Evolutionary conservation across 2,113 vertebrate species (phyloP).

Genomic region (Turnix velox): DNA sequence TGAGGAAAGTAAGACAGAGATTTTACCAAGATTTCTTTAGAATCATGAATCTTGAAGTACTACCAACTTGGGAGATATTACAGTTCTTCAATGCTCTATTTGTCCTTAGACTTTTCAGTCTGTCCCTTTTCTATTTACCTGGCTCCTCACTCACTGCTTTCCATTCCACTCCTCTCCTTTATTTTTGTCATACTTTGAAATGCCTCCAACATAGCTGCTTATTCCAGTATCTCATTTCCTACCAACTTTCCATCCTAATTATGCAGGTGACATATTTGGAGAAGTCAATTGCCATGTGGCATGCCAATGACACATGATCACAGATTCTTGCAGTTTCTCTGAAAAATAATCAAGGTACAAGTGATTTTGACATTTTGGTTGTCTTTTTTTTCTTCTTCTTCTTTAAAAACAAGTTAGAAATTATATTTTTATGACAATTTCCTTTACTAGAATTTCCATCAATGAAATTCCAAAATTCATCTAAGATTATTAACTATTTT

Average conservation of each 20-base stretch:
- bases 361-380: not conserved
- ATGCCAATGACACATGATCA: not conserved
- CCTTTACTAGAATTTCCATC: not conserved
- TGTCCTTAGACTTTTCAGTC: not conserved
- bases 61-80: not conserved
- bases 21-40: not conserved
- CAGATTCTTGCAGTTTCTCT: not conserved
- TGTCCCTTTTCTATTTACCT: not conserved
- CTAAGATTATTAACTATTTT: not conserved
- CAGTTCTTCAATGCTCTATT: not conserved
- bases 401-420: not conserved
- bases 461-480: not conserved
- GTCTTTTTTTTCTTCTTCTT: not conserved
- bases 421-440: not conserved
- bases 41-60: not conserved
- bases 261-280: not conserved
- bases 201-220: not conserved
- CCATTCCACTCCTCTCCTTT: not conserved
- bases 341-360: not conserved
- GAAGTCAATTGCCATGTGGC: not conserved
- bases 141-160: not conserved
- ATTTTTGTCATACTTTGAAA: not conserved
- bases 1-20: not conserved
- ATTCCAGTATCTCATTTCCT: not conserved
- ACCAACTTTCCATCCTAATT: not conserved